Evolutionary conservation across 2,888 invertebrate genomes (phyloP).

Genomic region (Macaria liturata): DNA sequence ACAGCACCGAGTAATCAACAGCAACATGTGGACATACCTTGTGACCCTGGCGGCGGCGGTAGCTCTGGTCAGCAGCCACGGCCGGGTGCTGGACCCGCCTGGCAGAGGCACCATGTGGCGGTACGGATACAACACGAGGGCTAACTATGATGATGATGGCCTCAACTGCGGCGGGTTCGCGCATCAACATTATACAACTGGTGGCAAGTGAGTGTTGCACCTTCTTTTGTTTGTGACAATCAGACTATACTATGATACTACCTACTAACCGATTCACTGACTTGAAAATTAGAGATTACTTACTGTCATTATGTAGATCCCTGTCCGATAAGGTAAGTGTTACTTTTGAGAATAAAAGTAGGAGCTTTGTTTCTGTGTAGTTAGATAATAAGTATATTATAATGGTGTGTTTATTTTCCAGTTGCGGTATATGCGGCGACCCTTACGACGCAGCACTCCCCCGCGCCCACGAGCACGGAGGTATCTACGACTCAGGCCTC

Average conservation of each 20-base stretch:
- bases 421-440: slow-evolving; percentile 93
- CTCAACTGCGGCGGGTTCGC: slow-evolving; percentile 91
- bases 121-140: slow-evolving; percentile 89
- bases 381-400: too few relatives aligned
- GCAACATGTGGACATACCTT: slow-evolving; percentile 25
- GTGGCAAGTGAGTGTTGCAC: slow-evolving; percentile 82
- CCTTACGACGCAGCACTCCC: slow-evolving; percentile 87
- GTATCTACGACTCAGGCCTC: slow-evolving; percentile 89
- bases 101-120: slow-evolving; percentile 92
- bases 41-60: slow-evolving; percentile 28
- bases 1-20: not conserved
- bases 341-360: too few relatives aligned
- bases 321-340: too few relatives aligned
- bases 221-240: not conserved
- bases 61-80: slow-evolving; percentile 78
- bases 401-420: slow-evolving; percentile 27
- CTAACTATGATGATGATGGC: slow-evolving; percentile 92
- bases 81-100: slow-evolving; percentile 89
- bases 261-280: too few relatives aligned
- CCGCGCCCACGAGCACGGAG: slow-evolving; percentile 91
- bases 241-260: not conserved
- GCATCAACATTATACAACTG: slow-evolving; percentile 88
- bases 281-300: too few relatives aligned
- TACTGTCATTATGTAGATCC: too few relatives aligned
- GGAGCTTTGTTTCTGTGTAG: too few relatives aligned